Percentiles rank a stretch among this genome's conserved stretches.
phyloP scores from a whole-genome alignment of 2,888 invertebrate species.

The Carabus problematicus region DNA sequence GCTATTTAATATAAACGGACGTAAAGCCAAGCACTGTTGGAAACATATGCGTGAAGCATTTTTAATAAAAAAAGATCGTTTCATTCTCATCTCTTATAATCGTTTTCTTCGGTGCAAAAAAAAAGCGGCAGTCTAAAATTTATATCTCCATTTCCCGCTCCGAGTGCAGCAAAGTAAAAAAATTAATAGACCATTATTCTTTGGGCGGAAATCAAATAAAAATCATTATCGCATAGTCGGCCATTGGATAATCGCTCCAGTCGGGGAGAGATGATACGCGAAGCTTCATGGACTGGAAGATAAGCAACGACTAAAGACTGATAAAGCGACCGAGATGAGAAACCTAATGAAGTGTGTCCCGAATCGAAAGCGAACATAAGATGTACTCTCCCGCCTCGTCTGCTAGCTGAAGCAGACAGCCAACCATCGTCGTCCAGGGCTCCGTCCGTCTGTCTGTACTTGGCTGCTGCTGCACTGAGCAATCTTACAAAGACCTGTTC shows the following conservation, averaged over 20 bases:
- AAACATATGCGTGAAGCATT: no score
- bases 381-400: slow-evolving; percentile 2
- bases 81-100: no score
- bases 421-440: neutral
- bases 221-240: slow-evolving; percentile 47
- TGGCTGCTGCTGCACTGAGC: neutral
- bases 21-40: no score
- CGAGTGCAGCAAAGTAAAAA: slow-evolving; percentile 41
- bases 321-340: slow-evolving; percentile 40
- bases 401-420: neutral
- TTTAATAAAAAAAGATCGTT: no score
- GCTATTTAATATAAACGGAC: no score
- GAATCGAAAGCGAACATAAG: slow-evolving; percentile 40
- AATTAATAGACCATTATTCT: slow-evolving; percentile 50
- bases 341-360: slow-evolving; percentile 40
- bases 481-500: neutral
- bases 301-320: slow-evolving; percentile 41
- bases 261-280: slow-evolving; percentile 8
- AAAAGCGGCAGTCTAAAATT: slow-evolving; percentile 22
- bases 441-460: neutral
- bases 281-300: slow-evolving; percentile 33
- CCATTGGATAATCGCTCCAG: slow-evolving; percentile 27
- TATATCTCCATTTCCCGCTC: slow-evolving; percentile 39
- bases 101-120: neutral
- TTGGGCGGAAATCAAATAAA: slow-evolving; percentile 50